phyloP scores from a whole-genome alignment of 2,113 vertebrate species.

The Cervus canadensis region DNA sequence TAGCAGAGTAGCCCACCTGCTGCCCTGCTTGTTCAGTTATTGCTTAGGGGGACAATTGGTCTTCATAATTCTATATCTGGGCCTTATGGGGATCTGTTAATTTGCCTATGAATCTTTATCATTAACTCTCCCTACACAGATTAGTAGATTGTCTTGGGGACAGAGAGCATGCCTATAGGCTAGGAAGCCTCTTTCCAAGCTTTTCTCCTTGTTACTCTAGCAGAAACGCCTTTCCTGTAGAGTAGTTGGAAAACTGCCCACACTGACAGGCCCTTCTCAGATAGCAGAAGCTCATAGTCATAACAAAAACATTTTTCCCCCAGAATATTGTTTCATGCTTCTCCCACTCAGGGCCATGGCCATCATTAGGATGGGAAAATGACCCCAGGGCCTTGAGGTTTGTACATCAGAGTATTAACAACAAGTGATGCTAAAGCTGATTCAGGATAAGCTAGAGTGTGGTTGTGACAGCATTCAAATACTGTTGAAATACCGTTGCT shows the following conservation, averaged over 20 bases:
- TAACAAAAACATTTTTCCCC: slow-evolving; percentile 16
- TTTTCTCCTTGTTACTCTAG: background rate
- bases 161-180: background rate
- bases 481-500: background rate
- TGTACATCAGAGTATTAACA: background rate
- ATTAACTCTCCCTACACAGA: background rate
- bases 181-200: background rate
- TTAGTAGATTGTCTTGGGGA: background rate
- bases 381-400: background rate
- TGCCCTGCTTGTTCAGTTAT: background rate
- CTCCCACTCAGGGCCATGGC: background rate
- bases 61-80: background rate
- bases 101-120: background rate
- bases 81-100: background rate
- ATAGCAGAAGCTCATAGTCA: slow-evolving; percentile 8
- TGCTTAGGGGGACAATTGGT: background rate
- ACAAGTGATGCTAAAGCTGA: background rate
- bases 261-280: background rate
- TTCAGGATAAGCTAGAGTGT: background rate
- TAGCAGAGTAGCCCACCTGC: background rate
- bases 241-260: background rate
- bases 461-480: background rate
- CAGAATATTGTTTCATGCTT: background rate
- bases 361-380: background rate
- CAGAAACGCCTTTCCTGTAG: background rate